A percentile compares a stretch with the other conserved stretches of the same genome.
Conservation (phyloP, 2,113 vertebrate genomes). For the Blennius ocellaris region DNA sequence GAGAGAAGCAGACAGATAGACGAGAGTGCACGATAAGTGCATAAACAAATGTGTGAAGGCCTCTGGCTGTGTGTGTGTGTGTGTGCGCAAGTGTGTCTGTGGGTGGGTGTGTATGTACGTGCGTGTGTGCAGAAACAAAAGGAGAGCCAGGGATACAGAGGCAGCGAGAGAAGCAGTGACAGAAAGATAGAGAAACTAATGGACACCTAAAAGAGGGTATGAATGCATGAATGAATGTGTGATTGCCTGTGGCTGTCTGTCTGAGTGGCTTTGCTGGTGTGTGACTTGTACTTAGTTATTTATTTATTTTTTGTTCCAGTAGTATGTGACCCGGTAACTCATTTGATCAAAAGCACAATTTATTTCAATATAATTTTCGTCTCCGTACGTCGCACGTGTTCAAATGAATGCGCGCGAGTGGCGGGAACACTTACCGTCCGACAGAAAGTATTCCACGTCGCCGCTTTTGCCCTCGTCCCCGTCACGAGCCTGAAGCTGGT, state of each 20-base stretch:
- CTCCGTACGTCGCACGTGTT: neutral
- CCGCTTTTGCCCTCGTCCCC: constrained; percentile 86
- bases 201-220: constrained; percentile 66
- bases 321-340: constrained; percentile 29
- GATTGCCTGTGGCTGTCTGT: constrained; percentile 60
- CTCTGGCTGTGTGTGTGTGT: constrained; percentile 57
- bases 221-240: constrained; percentile 70
- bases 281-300: constrained; percentile 61
- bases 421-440: constrained; percentile 84
- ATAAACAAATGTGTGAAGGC: constrained; percentile 67
- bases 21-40: constrained; percentile 60
- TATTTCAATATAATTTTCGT: constrained; percentile 31
- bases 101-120: constrained; percentile 25
- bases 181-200: constrained; percentile 64
- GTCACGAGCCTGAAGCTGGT: constrained; percentile 87
- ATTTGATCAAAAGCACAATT: constrained; percentile 44
- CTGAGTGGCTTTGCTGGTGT: constrained; percentile 50
- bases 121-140: constrained; percentile 19
- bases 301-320: constrained; percentile 8
- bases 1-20: constrained; percentile 68
- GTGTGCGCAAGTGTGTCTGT: neutral
- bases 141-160: constrained; percentile 11
- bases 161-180: constrained; percentile 39
- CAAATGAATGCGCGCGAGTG: neutral
- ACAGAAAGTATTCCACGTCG: constrained; percentile 89